Conservation (phyloP, 2,888 invertebrate species). For the Melanchra persicariae region DNA sequence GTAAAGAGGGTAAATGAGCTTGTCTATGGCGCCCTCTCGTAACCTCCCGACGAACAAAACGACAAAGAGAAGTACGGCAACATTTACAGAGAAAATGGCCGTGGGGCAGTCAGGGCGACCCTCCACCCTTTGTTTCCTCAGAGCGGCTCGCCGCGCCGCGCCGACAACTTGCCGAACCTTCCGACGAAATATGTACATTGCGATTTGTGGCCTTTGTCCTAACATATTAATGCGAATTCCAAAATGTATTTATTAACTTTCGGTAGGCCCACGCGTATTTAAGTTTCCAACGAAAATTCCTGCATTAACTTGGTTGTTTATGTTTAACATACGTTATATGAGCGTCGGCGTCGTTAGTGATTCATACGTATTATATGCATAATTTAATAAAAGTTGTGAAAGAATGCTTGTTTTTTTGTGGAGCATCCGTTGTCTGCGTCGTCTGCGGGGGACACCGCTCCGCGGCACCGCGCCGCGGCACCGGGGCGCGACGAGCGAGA, state of each 20-base stretch:
- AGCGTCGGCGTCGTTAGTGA: conserved; percentile 34
- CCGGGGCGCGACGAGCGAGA: conserved; percentile 66
- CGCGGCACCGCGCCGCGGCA: conserved; percentile 40
- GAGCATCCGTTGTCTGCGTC: conserved; percentile 56
- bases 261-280: conserved; percentile 44
- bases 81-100: conserved; percentile 87
- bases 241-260: conserved; percentile 74
- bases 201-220: conserved; percentile 70
- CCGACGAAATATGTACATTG: conserved; percentile 69
- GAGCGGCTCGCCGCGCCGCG: conserved; percentile 71
- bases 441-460: conserved; percentile 36
- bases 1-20: conserved; percentile 83
- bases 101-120: conserved; percentile 80
- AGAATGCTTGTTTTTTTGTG: conserved; percentile 61
- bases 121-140: conserved; percentile 86
- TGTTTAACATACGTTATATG: conserved; percentile 43
- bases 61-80: conserved; percentile 82
- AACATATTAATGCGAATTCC: conserved; percentile 76
- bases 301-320: conserved; percentile 53
- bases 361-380: conserved; percentile 52
- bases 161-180: conserved; percentile 75
- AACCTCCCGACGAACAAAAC: conserved; percentile 82
- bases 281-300: conserved; percentile 52
- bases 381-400: conserved; percentile 68
- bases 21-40: conserved; percentile 82